Evolutionary conservation across 2,797 vertebrate genomes (phyloP).

Genomic region (Halcyon leucocephala): DNA sequence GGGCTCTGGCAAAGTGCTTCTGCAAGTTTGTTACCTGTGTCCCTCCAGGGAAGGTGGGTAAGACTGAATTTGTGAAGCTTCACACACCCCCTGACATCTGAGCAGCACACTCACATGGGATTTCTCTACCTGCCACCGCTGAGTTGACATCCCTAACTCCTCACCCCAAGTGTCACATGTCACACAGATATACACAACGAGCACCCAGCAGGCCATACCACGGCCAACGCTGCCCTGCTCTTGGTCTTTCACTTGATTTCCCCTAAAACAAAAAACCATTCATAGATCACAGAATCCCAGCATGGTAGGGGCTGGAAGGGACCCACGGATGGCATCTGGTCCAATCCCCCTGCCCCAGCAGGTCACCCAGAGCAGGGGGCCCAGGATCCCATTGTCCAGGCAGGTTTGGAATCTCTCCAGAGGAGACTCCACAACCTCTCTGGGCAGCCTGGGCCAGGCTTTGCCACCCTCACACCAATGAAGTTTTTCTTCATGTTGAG

Average conservation of each 20-base stretch:
- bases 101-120: not conserved
- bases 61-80: not conserved
- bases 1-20: not conserved
- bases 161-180: not conserved
- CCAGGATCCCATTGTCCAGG: not conserved
- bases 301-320: not conserved
- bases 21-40: fast-evolving
- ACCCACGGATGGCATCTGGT: not conserved
- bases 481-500: not conserved
- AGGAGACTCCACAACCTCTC: not conserved
- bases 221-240: not conserved
- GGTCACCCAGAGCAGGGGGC: not conserved
- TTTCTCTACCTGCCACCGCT: not conserved
- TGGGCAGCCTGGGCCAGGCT: not conserved
- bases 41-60: not conserved
- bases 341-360: not conserved
- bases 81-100: not conserved
- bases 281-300: not conserved
- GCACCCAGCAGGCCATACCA: not conserved
- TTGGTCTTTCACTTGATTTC: not conserved
- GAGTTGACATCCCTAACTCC: not conserved
- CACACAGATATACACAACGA: fast-evolving
- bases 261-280: not conserved
- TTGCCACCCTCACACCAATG: not conserved
- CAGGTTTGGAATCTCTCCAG: not conserved